Conservation (phyloP, 2,888 invertebrate species). For the Tuberolachnus salignus region DNA sequence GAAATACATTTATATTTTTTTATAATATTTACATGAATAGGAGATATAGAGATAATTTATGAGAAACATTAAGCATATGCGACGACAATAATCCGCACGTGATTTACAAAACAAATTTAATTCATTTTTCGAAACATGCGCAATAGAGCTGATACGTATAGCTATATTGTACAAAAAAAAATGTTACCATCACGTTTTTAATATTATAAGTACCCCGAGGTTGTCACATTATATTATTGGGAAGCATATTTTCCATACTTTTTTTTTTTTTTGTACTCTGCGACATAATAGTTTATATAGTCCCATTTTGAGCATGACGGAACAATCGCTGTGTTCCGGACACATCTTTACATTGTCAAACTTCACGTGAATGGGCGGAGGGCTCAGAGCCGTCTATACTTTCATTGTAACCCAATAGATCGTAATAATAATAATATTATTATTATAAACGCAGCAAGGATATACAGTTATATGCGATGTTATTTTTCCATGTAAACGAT, state of each 20-base stretch:
- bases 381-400: neutral
- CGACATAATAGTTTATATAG: conserved; percentile 40
- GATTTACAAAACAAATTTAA: conserved; percentile 12
- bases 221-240: conserved; percentile 45
- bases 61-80: conserved; percentile 5
- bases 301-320: conserved; percentile 50
- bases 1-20: no score
- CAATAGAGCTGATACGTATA: conserved; percentile 2
- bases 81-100: conserved; percentile 16
- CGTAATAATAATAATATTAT: conserved; percentile 7
- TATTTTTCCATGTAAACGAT: conserved; percentile 1
- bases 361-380: conserved; percentile 11
- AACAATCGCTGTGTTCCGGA: conserved; percentile 30
- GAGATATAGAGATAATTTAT: neutral
- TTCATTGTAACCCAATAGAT: conserved; percentile 39
- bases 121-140: neutral
- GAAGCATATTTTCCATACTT: conserved; percentile 41
- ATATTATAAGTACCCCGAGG: conserved; percentile 34
- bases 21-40: no score
- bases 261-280: conserved; percentile 28
- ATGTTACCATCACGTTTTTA: conserved; percentile 38
- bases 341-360: conserved; percentile 48
- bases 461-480: conserved; percentile 19
- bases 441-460: neutral
- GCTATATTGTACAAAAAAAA: conserved; percentile 28